Evolutionary conservation across 2,113 vertebrate genomes (phyloP).

Genomic region (Tursiops truncatus): DNA sequence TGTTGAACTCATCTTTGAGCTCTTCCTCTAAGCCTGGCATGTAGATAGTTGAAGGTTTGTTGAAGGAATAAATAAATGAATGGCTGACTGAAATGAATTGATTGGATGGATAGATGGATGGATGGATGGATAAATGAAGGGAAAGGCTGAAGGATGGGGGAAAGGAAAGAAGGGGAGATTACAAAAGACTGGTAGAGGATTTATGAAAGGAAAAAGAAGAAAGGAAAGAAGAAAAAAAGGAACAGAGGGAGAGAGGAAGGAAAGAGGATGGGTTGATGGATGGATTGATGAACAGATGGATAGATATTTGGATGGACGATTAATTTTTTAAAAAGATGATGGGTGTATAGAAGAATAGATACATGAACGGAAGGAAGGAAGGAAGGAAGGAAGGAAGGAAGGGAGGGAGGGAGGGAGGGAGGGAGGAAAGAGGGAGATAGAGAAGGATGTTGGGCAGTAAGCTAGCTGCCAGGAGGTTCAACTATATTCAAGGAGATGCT

Average conservation of each 20-base stretch:
- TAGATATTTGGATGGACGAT: neutral
- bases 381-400: neutral
- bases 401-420: no score
- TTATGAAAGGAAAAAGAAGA: neutral
- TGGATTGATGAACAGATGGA: neutral
- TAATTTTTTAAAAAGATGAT: neutral
- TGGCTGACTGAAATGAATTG: neutral
- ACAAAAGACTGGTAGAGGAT: neutral
- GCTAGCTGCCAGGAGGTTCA: neutral
- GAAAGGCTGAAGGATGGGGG: neutral
- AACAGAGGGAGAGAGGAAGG: neutral
- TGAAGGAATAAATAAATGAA: neutral
- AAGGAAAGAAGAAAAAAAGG: neutral
- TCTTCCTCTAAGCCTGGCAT: neutral
- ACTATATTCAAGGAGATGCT: neutral
- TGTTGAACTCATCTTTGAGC: neutral
- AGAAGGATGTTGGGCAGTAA: fast-evolving
- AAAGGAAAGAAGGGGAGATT: neutral
- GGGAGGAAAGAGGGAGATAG: neutral
- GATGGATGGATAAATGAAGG: neutral
- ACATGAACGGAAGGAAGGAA: neutral
- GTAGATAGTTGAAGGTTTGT: neutral
- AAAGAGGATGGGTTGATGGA: neutral
- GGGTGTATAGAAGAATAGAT: no score
- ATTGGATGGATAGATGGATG: neutral